A percentile compares a stretch with the other conserved stretches of the same genome.
These are phyloP conservation scores for Hylomyscus alleni DNA, from an alignment of 2,797 vertebrate species.

Conservation along the genomic window DNA sequence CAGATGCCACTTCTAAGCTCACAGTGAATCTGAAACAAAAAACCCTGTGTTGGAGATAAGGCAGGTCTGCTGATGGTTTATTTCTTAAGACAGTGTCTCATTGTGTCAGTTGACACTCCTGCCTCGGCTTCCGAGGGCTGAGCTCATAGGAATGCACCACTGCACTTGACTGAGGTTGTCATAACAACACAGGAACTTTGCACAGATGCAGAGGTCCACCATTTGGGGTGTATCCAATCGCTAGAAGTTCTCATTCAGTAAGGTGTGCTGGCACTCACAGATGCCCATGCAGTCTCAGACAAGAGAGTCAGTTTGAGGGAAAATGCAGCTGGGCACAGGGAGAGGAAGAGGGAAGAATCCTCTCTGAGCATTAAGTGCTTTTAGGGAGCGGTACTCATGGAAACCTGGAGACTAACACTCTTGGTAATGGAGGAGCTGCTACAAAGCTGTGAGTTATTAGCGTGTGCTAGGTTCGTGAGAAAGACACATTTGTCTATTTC, in stretches of 20 bases:
- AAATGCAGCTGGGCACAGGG: background rate
- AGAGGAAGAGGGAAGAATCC: background rate
- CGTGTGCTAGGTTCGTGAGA: background rate
- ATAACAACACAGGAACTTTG: background rate
- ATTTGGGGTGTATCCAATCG: background rate
- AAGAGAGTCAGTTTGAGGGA: background rate
- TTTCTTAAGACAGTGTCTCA: background rate
- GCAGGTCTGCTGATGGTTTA: background rate
- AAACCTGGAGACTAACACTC: background rate
- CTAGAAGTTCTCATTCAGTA: background rate
- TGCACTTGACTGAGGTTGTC: background rate
- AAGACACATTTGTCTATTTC: background rate
- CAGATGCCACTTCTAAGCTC: background rate
- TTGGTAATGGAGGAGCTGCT: background rate
- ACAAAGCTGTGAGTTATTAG: background rate
- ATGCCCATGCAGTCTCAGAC: background rate
- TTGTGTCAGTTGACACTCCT: too few species aligned
- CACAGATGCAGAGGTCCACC: background rate
- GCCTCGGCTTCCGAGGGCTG: background rate
- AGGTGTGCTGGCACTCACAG: background rate
- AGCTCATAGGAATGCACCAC: background rate
- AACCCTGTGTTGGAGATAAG: background rate
- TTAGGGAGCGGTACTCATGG: fast-evolving
- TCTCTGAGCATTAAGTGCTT: background rate
- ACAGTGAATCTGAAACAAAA: background rate